These are phyloP conservation scores for Papilio aristodemus DNA, from an alignment of 1,140 invertebrate genomes.

Conservation along the genomic window DNA sequence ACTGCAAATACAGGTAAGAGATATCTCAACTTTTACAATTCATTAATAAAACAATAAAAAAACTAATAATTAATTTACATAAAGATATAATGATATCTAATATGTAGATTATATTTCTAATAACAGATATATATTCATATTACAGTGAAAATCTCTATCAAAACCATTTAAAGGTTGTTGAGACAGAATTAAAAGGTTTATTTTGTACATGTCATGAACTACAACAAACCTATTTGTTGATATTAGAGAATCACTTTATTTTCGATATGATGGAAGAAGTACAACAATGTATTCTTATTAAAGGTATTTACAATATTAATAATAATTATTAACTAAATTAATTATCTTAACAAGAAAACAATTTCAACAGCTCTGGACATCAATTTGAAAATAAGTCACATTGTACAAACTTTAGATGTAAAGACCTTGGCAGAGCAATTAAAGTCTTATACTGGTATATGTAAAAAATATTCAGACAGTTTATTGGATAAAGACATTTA, in stretches of 20 bases:
- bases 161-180: constrained; percentile 45
- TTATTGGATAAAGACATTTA: constrained; percentile 52
- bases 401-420: constrained; percentile 64
- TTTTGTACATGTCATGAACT: constrained; percentile 66
- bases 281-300: constrained; percentile 55
- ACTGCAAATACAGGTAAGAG: constrained; percentile 69
- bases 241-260: constrained; percentile 59
- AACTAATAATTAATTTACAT: too few species aligned
- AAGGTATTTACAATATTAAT: constrained; percentile 52
- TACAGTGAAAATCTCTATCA: constrained; percentile 66
- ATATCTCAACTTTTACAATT: not conserved
- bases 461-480: constrained; percentile 63
- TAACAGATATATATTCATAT: constrained; percentile 32
- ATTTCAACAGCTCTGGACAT: constrained; percentile 59
- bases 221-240: constrained; percentile 64
- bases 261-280: constrained; percentile 61
- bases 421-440: constrained; percentile 75
- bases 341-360: constrained; percentile 28
- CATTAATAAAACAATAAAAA: too few species aligned
- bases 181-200: constrained; percentile 61
- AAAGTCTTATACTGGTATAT: constrained; percentile 64
- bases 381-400: constrained; percentile 64
- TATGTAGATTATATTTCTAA: too few species aligned
- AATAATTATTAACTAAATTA: too few species aligned
- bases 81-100: too few species aligned